These are phyloP conservation scores for Geophilus truncorum DNA, from an alignment of 2,888 invertebrate genomes.

Conservation along the genomic window DNA sequence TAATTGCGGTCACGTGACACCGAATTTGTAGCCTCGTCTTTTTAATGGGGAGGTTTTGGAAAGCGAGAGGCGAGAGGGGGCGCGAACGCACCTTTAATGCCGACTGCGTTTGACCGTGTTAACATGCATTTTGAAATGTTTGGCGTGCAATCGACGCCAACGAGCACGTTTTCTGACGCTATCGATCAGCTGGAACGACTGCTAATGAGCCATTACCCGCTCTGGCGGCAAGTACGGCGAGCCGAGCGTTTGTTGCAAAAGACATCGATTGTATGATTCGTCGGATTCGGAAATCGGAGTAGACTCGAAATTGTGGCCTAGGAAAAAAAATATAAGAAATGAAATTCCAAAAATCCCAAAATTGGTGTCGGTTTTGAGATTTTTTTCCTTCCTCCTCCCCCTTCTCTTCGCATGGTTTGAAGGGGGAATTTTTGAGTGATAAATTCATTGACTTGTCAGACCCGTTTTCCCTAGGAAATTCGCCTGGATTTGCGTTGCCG, in stretches of 20 bases:
- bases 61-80: not conserved
- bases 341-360: too few species aligned
- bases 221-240: not conserved
- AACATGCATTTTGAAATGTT: not conserved
- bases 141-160: not conserved
- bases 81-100: not conserved
- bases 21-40: too few species aligned
- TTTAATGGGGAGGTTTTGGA: too few species aligned
- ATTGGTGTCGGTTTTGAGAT: not conserved
- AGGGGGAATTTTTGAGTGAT: not conserved
- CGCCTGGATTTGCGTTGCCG: not conserved
- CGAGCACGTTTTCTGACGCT: not conserved
- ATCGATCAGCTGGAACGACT: not conserved
- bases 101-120: not conserved
- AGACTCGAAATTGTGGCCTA: too few species aligned
- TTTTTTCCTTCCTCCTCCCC: not conserved
- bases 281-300: too few species aligned
- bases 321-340: too few species aligned
- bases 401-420: not conserved
- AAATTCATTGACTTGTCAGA: constrained; percentile 17
- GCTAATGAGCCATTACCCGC: not conserved
- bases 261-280: too few species aligned
- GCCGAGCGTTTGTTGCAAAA: not conserved
- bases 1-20: too few species aligned
- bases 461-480: constrained; percentile 7